Conservation (phyloP, 2,797 vertebrate species). For the Anableps anableps region DNA sequence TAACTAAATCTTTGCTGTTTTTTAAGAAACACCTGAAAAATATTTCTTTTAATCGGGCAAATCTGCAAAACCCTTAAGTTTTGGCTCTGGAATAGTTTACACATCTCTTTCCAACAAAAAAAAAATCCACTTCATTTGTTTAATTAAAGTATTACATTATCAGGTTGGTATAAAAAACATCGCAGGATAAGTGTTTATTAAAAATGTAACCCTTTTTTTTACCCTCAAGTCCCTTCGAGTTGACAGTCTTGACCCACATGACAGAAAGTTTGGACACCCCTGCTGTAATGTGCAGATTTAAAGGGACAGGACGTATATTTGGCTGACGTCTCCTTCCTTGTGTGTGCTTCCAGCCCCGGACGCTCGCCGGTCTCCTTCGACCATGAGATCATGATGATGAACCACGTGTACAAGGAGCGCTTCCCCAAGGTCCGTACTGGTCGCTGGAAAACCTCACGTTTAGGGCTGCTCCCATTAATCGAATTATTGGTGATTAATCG, state of each 20-base stretch:
- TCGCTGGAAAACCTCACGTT: neutral
- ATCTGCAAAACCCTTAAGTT: neutral
- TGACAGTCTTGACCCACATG: neutral
- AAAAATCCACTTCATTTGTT: neutral
- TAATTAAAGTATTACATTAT: too few species aligned
- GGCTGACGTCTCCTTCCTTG: neutral
- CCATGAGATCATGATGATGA: slow-evolving; percentile 99
- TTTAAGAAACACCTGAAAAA: neutral
- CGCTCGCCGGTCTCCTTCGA: slow-evolving; percentile 95
- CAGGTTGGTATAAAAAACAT: neutral
- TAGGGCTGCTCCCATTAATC: too few species aligned
- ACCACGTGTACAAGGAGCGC: slow-evolving; percentile 99
- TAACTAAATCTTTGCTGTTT: neutral
- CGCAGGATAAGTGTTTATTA: neutral
- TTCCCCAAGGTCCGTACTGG: slow-evolving; percentile 93
- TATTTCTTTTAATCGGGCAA: neutral
- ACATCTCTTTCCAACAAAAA: neutral
- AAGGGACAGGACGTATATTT: neutral
- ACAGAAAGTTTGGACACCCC: neutral
- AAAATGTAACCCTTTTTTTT: too few species aligned
- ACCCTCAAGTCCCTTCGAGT: too few species aligned
- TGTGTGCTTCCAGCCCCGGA: slow-evolving; percentile 85
- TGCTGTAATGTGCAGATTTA: too few species aligned
- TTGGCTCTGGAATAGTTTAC: neutral
- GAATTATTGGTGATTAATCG: too few species aligned